Evolutionary conservation across 1,140 invertebrate species (phyloP).

Genomic region (Parapsyche elsis): DNA sequence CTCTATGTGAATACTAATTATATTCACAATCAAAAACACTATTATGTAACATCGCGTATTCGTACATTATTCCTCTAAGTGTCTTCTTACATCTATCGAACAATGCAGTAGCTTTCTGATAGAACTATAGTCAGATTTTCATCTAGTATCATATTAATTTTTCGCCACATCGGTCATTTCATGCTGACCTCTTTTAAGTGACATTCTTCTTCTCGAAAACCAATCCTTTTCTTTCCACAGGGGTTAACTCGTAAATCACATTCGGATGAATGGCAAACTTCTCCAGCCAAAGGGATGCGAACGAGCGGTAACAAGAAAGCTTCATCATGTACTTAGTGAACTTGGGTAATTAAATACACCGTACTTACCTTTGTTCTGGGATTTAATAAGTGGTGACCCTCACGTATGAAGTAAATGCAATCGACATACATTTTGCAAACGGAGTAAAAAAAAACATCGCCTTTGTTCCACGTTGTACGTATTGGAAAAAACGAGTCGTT

Average conservation of each 20-base stretch:
- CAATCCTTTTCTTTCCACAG: background rate
- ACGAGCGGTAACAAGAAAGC: constrained; percentile 24
- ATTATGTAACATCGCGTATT: background rate
- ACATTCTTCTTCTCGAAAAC: too few species aligned
- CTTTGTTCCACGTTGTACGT: background rate
- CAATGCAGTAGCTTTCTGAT: too few species aligned
- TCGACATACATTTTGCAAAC: too few species aligned
- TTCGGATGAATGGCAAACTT: constrained; percentile 17
- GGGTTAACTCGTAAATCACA: constrained; percentile 24
- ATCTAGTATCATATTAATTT: too few species aligned
- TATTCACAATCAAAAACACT: too few species aligned
- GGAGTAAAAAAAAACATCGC: too few species aligned
- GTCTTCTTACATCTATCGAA: too few species aligned
- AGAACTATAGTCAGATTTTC: too few species aligned
- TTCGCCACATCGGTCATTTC: too few species aligned
- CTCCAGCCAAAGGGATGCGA: background rate
- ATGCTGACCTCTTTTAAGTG: too few species aligned
- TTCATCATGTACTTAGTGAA: constrained; percentile 39
- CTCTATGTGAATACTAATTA: too few species aligned
- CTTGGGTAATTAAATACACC: constrained; percentile 52
- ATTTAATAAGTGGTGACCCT: constrained; percentile 44
- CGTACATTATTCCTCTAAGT: too few species aligned
- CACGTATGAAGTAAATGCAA: constrained; percentile 16
- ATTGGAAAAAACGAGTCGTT: background rate
- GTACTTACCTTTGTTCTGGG: constrained; percentile 51